phyloP scores from a whole-genome alignment of 2,113 vertebrate genomes.

The Brachypodius melanocephalos region DNA sequence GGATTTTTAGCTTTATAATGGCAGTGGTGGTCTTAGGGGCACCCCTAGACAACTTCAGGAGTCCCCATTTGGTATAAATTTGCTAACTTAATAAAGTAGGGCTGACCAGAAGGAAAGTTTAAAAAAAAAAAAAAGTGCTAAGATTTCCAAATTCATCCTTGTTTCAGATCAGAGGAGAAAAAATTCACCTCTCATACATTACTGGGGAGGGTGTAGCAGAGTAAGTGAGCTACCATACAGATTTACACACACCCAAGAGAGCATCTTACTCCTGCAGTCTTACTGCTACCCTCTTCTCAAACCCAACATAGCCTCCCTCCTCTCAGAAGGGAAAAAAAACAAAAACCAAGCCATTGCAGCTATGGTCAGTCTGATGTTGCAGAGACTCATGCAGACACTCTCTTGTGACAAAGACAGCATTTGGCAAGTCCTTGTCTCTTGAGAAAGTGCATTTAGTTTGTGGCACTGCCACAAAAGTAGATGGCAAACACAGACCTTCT shows the following conservation, averaged over 20 bases:
- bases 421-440: background rate
- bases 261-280: background rate
- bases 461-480: background rate
- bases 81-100: background rate
- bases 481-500: background rate
- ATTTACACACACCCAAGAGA: background rate
- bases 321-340: background rate
- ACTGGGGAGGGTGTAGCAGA: no score
- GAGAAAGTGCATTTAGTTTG: background rate
- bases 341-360: background rate
- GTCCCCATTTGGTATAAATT: background rate
- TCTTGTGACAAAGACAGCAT: background rate
- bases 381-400: background rate
- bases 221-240: background rate
- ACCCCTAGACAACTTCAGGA: background rate
- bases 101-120: background rate
- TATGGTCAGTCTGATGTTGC: background rate
- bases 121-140: no score
- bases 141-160: background rate
- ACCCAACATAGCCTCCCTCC: background rate
- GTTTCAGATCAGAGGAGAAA: background rate
- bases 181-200: background rate
- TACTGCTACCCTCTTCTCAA: background rate
- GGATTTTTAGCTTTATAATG: background rate
- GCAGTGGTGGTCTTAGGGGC: background rate